A percentile compares a stretch with the other conserved stretches of the same genome.
Evolutionary conservation across 2,113 vertebrate genomes (phyloP).

Genomic region (Ailuropoda melanoleuca): DNA sequence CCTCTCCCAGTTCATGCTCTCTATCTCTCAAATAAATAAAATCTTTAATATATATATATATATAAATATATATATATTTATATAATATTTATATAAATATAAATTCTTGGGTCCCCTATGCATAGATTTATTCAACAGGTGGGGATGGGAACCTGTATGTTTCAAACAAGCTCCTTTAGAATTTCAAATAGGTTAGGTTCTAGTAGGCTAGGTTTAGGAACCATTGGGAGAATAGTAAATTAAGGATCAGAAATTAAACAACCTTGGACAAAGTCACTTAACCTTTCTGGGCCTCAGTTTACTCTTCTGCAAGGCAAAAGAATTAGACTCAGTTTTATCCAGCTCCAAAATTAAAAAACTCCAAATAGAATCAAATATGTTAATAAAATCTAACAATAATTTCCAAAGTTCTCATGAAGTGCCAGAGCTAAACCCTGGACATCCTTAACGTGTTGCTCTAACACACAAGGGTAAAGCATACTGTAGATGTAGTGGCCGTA

Average conservation of each 20-base stretch:
- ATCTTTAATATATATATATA: not conserved
- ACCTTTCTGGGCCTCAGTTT: not conserved
- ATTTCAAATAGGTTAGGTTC: slow-evolving; percentile 6
- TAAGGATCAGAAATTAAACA: not conserved
- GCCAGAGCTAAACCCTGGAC: not conserved
- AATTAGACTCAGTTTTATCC: not conserved
- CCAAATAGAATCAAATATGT: not conserved
- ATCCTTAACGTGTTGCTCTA: not conserved
- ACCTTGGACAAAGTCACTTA: not conserved
- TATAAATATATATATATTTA: too few relatives aligned
- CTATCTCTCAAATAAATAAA: too few relatives aligned
- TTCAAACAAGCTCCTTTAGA: not conserved
- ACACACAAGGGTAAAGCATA: not conserved
- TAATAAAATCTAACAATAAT: not conserved
- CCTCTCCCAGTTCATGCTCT: too few relatives aligned
- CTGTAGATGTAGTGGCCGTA: not conserved
- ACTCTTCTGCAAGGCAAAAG: not conserved
- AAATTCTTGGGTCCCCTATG: not conserved
- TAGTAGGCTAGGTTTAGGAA: not conserved
- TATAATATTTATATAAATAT: too few relatives aligned
- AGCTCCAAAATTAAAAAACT: not conserved
- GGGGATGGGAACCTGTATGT: not conserved
- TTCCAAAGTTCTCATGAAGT: slow-evolving; percentile 12
- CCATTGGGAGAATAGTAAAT: not conserved
- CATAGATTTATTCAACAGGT: not conserved